Conservation (phyloP, 2,888 invertebrate genomes). For the Eupithecia centaureata region DNA sequence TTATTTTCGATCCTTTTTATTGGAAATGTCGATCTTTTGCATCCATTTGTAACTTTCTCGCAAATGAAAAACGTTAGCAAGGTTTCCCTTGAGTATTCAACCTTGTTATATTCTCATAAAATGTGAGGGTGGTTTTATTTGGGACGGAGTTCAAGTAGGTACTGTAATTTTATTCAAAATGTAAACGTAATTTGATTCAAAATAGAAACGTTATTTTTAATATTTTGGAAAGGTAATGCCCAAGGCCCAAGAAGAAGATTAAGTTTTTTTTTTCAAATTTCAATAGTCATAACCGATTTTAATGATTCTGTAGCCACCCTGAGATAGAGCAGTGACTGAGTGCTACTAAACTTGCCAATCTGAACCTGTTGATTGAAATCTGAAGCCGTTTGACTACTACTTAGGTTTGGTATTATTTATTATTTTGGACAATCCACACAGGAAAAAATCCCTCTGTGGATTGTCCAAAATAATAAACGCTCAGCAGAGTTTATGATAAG, state of each 20-base stretch:
- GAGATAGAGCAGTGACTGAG: no score
- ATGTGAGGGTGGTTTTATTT: background rate
- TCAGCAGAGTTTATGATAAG: no score
- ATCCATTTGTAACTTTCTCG: background rate
- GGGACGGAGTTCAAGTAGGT: background rate
- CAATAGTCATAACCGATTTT: no score
- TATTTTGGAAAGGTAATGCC: background rate
- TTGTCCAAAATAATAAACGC: no score
- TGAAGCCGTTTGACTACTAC: no score
- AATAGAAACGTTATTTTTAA: background rate
- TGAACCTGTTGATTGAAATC: no score
- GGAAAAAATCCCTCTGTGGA: no score
- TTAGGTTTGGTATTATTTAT: no score
- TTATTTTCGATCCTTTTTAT: no score
- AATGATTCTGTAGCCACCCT: no score
- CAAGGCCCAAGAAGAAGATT: background rate
- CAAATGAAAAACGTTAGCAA: background rate
- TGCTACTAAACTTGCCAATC: no score
- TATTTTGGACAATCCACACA: no score
- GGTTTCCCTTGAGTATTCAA: slow-evolving; percentile 19
- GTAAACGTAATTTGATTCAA: background rate
- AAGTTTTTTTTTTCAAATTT: background rate
- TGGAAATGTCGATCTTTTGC: background rate
- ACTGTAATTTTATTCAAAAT: background rate
- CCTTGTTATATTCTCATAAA: slow-evolving; percentile 7